A percentile compares a stretch with the other conserved stretches of the same genome.
phyloP scores from a whole-genome alignment of 2,113 vertebrate species.

The Gopherus evgoodei region DNA sequence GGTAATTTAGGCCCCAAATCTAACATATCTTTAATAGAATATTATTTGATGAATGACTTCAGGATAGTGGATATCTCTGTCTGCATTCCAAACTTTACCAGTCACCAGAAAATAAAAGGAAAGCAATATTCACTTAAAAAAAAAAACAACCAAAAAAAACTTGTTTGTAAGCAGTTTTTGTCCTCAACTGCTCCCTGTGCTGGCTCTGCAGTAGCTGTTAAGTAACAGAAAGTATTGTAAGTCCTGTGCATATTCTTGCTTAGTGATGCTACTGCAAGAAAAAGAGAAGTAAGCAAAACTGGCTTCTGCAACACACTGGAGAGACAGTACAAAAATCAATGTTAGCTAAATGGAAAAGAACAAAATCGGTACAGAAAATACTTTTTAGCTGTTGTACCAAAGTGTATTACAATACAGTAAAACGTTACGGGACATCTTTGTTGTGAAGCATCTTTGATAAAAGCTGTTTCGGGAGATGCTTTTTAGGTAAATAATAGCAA shows the following conservation, averaged over 20 bases:
- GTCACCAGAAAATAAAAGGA: neutral
- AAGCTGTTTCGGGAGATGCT: neutral
- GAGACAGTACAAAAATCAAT: neutral
- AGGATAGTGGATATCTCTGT: neutral
- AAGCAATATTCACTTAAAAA: neutral
- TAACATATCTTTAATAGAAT: neutral
- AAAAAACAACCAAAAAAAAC: neutral
- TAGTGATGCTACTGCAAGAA: neutral
- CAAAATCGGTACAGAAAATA: neutral
- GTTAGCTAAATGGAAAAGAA: neutral
- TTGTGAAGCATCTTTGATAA: neutral
- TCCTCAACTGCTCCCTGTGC: neutral
- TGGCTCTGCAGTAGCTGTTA: neutral
- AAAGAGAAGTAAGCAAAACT: neutral
- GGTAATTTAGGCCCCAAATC: neutral
- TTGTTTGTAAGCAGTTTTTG: neutral
- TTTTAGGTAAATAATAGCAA: neutral
- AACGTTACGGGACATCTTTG: neutral
- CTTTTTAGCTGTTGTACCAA: neutral
- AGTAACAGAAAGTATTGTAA: rapidly evolving
- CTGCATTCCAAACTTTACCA: neutral
- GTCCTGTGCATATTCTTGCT: rapidly evolving
- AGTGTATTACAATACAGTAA: neutral
- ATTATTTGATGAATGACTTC: neutral
- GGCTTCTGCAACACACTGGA: neutral